Conservation (phyloP, 2,113 vertebrate genomes). For the Polypterus bichir region DNA sequence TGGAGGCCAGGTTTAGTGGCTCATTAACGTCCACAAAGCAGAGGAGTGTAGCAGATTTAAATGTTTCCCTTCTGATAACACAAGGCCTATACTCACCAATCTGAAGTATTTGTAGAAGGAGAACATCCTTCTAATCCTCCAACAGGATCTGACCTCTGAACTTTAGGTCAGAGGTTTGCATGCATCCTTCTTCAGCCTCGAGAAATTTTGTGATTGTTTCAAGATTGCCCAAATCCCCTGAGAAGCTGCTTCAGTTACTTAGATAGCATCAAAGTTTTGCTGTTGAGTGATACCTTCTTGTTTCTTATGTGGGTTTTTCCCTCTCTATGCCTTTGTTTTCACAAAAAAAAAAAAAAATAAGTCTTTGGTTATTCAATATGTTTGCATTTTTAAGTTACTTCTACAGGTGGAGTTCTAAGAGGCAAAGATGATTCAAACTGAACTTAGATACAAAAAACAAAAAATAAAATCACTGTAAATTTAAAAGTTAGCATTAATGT, state of each 20-base stretch:
- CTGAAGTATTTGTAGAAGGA: slow-evolving; percentile 18
- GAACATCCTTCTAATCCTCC: slow-evolving; percentile 34
- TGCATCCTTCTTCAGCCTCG: slow-evolving; percentile 5
- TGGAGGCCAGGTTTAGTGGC: neutral
- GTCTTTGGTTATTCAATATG: too few species aligned
- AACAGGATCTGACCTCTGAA: slow-evolving; percentile 40
- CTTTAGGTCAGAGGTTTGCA: slow-evolving; percentile 23
- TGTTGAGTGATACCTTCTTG: too few species aligned
- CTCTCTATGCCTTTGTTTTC: too few species aligned
- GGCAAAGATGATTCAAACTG: too few species aligned
- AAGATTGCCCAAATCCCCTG: neutral
- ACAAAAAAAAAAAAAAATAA: too few species aligned
- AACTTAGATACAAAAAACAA: too few species aligned
- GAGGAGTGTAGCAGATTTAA: neutral
- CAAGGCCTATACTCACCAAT: neutral
- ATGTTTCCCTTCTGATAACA: neutral
- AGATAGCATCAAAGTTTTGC: neutral
- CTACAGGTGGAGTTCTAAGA: too few species aligned
- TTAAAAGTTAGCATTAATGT: too few species aligned
- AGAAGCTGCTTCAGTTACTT: neutral
- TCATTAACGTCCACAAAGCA: neutral
- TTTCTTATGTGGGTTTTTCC: too few species aligned
- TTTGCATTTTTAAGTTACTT: too few species aligned
- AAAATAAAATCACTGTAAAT: too few species aligned
- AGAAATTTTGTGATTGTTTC: neutral